A percentile compares a stretch with the other conserved stretches of the same genome.
phyloP scores from a whole-genome alignment of 2,113 vertebrate genomes.

The Oenanthe melanoleuca region DNA sequence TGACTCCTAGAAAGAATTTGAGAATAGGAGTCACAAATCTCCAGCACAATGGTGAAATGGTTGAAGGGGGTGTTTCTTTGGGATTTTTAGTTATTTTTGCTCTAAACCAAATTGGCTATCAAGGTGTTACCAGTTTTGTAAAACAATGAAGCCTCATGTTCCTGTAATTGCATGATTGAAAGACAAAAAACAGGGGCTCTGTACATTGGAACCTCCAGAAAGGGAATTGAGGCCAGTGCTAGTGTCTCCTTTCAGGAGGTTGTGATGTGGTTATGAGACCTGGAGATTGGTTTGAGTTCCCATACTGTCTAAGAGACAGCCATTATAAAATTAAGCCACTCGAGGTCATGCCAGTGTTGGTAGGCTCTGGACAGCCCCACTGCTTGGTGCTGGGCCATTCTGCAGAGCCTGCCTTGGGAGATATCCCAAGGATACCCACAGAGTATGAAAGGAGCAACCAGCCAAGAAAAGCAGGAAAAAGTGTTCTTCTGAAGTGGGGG shows the following conservation, averaged over 20 bases:
- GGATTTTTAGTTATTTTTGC: background rate
- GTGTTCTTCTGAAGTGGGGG: background rate
- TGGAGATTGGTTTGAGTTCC: background rate
- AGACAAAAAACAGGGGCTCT: background rate
- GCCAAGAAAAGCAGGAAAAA: slow-evolving; percentile 32
- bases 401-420: background rate
- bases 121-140: background rate
- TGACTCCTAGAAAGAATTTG: background rate
- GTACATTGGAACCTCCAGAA: background rate
- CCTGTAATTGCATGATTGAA: background rate
- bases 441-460: background rate
- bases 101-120: background rate
- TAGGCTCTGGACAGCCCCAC: background rate
- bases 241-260: background rate
- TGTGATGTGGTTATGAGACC: background rate
- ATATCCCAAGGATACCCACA: background rate
- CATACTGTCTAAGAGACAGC: background rate
- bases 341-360: background rate
- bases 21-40: background rate
- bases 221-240: background rate
- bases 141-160: background rate
- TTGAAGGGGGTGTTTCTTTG: background rate
- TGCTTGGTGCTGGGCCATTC: background rate
- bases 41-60: background rate
- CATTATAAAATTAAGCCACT: background rate